phyloP scores from a whole-genome alignment of 1,140 invertebrate species.

The Cyrtorhinus lividipennis region DNA sequence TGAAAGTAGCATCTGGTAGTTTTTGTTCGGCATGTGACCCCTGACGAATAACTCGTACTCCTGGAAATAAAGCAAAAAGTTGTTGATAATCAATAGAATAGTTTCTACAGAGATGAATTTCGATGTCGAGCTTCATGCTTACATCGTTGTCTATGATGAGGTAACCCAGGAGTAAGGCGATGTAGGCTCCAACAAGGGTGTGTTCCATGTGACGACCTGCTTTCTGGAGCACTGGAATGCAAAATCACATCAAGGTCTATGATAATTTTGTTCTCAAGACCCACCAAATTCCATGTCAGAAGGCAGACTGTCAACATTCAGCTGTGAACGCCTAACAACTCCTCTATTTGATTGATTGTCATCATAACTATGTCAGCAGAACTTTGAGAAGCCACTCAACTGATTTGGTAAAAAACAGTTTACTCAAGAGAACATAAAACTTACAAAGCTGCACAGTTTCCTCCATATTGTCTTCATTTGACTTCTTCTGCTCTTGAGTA shows the following conservation, averaged over 20 bases:
- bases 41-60: constrained; percentile 56
- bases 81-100: neutral
- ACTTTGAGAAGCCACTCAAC: too few relatives aligned
- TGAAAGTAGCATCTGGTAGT: constrained; percentile 70
- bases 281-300: too few relatives aligned
- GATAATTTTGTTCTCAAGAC: too few relatives aligned
- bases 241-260: too few relatives aligned
- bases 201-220: constrained; percentile 98
- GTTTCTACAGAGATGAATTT: too few relatives aligned
- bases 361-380: too few relatives aligned
- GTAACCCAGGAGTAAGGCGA: constrained; percentile 81
- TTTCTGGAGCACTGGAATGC: constrained; percentile 71
- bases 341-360: too few relatives aligned
- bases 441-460: constrained; percentile 86
- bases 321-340: too few relatives aligned
- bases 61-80: constrained; percentile 29
- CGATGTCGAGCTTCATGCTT: too few relatives aligned
- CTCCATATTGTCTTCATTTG: constrained; percentile 69
- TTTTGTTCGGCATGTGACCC: constrained; percentile 55
- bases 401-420: constrained; percentile 3
- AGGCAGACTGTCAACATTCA: too few relatives aligned
- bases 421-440: constrained; percentile 29
- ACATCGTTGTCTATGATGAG: constrained; percentile 72
- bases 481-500: constrained; percentile 40
- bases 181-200: constrained; percentile 88